These are phyloP conservation scores for Monodelphis domestica DNA, from an alignment of 2,797 vertebrate species.

Conservation along the genomic window DNA sequence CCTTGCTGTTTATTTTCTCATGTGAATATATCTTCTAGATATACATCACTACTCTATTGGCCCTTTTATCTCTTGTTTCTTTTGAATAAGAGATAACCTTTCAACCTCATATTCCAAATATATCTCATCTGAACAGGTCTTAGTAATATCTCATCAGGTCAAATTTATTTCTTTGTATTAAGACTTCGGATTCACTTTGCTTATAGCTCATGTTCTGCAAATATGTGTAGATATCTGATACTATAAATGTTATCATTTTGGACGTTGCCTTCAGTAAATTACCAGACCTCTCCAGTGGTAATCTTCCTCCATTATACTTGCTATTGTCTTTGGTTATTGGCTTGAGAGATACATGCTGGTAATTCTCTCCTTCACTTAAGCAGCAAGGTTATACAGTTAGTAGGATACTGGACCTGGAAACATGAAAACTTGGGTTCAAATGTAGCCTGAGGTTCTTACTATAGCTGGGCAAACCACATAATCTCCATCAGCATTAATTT, in stretches of 20 bases:
- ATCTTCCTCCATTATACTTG: neutral
- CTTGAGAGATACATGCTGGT: neutral
- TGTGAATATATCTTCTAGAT: neutral
- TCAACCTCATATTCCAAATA: neutral
- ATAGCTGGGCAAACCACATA: neutral
- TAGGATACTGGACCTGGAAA: neutral
- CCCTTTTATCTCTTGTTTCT: neutral
- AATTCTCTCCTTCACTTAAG: neutral
- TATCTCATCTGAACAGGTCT: neutral
- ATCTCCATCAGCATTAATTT: neutral
- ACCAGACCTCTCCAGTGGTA: neutral
- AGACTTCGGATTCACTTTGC: neutral
- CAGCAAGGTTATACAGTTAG: neutral
- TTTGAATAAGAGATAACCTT: neutral
- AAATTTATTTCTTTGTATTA: neutral
- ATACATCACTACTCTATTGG: neutral
- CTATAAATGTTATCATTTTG: neutral
- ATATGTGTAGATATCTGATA: neutral
- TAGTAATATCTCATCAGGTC: neutral
- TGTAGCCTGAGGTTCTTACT: neutral
- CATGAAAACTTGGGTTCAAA: neutral
- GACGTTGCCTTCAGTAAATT: neutral
- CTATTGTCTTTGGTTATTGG: neutral
- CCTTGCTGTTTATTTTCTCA: neutral
- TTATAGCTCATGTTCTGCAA: neutral